Percentiles rank a stretch among this genome's conserved stretches.
Conservation (phyloP, 1,140 invertebrate genomes). For the Galleria mellonella region DNA sequence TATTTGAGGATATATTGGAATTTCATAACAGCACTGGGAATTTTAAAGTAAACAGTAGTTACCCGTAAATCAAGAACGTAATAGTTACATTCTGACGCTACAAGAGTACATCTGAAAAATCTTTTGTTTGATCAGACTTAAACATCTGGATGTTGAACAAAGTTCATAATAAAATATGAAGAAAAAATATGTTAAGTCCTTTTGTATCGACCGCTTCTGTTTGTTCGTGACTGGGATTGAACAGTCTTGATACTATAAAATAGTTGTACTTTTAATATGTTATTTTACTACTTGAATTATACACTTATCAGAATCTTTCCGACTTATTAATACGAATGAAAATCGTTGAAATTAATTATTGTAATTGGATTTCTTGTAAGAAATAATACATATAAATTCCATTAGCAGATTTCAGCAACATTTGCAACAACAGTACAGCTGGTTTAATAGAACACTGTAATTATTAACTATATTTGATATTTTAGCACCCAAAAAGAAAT, state of each 20-base stretch:
- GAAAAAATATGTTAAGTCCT: slow-evolving; percentile 73
- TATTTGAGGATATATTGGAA: slow-evolving; percentile 17
- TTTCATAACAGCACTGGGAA: slow-evolving; percentile 48
- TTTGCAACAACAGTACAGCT: too few relatives aligned
- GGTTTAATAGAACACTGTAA: too few relatives aligned
- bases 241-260: slow-evolving; percentile 48
- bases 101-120: slow-evolving; percentile 65
- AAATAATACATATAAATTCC: too few relatives aligned
- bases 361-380: too few relatives aligned
- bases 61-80: slow-evolving; percentile 60
- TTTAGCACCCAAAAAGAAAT: too few relatives aligned
- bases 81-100: slow-evolving; percentile 64
- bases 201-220: slow-evolving; percentile 68
- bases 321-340: too few relatives aligned
- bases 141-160: slow-evolving; percentile 72
- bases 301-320: too few relatives aligned
- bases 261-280: too few relatives aligned
- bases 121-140: slow-evolving; percentile 71
- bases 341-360: too few relatives aligned
- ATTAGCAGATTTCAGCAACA: too few relatives aligned
- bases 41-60: slow-evolving; percentile 59
- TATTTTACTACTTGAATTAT: too few relatives aligned
- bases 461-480: too few relatives aligned
- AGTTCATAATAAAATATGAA: slow-evolving; percentile 73
- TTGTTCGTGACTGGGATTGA: slow-evolving; percentile 30